phyloP scores from a whole-genome alignment of 2,888 invertebrate species.

The Lycia hirtaria region DNA sequence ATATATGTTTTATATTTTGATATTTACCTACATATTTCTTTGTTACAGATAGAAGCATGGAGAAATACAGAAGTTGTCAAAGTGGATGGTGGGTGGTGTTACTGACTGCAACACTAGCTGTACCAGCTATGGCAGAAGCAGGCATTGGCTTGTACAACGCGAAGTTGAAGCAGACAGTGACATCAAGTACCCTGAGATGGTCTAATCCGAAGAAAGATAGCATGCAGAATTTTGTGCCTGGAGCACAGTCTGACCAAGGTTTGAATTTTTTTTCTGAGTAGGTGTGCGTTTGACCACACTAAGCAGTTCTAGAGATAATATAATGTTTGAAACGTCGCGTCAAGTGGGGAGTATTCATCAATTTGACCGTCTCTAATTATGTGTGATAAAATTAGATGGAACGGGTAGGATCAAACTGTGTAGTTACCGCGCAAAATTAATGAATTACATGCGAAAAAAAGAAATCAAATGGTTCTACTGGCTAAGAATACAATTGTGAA shows the following conservation, averaged over 20 bases:
- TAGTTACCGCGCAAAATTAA: too few relatives aligned
- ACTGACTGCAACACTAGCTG: slow-evolving; percentile 66
- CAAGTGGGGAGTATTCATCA: too few relatives aligned
- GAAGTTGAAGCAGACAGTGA: slow-evolving; percentile 88
- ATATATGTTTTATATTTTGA: too few relatives aligned
- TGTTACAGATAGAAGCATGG: slow-evolving; percentile 63
- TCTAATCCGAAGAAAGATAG: slow-evolving; percentile 79
- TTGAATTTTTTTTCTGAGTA: background rate
- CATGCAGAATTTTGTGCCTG: slow-evolving; percentile 87
- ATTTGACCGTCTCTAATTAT: too few relatives aligned
- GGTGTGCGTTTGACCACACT: too few relatives aligned
- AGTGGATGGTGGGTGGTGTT: slow-evolving; percentile 75
- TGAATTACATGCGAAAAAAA: too few relatives aligned
- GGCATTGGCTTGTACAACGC: slow-evolving; percentile 74
- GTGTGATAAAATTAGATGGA: too few relatives aligned
- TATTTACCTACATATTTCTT: slow-evolving; percentile 27
- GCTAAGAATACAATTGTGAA: too few relatives aligned
- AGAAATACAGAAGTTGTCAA: slow-evolving; percentile 68
- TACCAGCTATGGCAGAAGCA: slow-evolving; percentile 62
- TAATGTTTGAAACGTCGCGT: too few relatives aligned
- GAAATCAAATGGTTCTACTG: too few relatives aligned
- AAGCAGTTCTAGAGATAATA: too few relatives aligned
- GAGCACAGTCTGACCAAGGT: slow-evolving; percentile 78
- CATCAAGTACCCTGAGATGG: slow-evolving; percentile 93
- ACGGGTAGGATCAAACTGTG: too few relatives aligned